Evolutionary conservation across 1,140 invertebrate genomes (phyloP).

Genomic region (Sycophila sp.): DNA sequence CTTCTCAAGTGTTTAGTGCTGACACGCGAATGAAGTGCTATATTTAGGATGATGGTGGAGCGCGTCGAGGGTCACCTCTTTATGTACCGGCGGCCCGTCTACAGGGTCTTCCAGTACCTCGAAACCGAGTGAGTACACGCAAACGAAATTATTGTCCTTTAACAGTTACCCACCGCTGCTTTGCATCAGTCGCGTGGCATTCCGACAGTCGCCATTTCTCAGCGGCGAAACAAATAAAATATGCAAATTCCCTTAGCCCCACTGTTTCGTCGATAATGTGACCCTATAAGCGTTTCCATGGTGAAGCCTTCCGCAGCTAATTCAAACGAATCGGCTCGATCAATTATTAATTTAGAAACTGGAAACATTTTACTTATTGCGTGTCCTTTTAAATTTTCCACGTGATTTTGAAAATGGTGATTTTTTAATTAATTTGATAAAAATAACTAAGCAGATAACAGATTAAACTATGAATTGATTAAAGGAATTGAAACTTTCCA

Average conservation of each 20-base stretch:
- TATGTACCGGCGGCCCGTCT: slow-evolving; percentile 79
- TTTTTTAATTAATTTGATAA: background rate
- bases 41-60: slow-evolving; percentile 71
- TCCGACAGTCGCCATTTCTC: no score
- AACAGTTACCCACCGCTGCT: no score
- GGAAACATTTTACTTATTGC: background rate
- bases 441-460: background rate
- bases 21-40: slow-evolving; percentile 57
- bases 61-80: slow-evolving; percentile 75
- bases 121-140: slow-evolving; percentile 70
- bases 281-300: slow-evolving; percentile 18
- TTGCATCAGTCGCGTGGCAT: no score
- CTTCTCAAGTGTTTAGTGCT: slow-evolving; percentile 22
- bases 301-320: no score
- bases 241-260: slow-evolving; percentile 1
- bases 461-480: background rate
- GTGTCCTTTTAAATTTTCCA: no score
- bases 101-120: slow-evolving; percentile 80
- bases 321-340: no score
- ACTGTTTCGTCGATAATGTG: slow-evolving; percentile 1
- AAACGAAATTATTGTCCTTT: no score
- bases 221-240: slow-evolving; percentile 13
- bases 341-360: no score
- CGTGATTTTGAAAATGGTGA: no score
- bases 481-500: no score